phyloP scores from a whole-genome alignment of 2,113 vertebrate genomes.

The Capreolus pygargus region DNA sequence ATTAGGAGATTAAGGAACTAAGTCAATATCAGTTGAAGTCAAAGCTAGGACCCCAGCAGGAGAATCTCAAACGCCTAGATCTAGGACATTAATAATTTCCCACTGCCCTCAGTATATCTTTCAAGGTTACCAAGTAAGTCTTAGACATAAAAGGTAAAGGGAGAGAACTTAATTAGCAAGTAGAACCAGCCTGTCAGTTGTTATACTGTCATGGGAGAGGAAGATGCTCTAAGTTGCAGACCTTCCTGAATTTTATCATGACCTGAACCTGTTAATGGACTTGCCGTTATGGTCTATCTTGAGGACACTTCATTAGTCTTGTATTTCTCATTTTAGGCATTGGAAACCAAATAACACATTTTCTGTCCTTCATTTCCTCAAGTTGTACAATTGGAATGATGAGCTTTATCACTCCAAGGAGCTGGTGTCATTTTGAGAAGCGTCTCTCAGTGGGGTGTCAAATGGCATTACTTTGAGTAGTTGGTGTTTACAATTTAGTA shows the following conservation, averaged over 20 bases:
- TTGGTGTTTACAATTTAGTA: not conserved
- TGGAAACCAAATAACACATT: not conserved
- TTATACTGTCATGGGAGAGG: not conserved
- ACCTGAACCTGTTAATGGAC: not conserved
- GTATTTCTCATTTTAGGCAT: not conserved
- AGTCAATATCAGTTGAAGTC: conserved; percentile 34
- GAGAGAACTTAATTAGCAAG: conserved; percentile 8
- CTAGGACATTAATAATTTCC: conserved; percentile 32
- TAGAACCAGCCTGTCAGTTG: not conserved
- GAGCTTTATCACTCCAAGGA: not conserved
- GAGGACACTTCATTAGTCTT: not conserved
- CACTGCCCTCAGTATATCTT: conserved; percentile 31
- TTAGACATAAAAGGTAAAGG: conserved; percentile 33
- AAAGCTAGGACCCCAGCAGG: conserved; percentile 51
- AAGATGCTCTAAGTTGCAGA: not conserved
- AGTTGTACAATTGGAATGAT: not conserved
- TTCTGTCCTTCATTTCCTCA: conserved; percentile 16
- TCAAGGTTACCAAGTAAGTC: conserved; percentile 36
- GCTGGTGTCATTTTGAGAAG: not conserved
- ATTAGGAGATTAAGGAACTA: conserved; percentile 61
- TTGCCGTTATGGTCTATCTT: not conserved
- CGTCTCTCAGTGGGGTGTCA: not conserved
- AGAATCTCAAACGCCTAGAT: not conserved
- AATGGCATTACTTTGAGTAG: not conserved
- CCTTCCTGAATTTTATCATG: not conserved